Evolutionary conservation across 2,797 vertebrate genomes (phyloP), one percentile per base, ranked within the genome.

Genomic region (Muscicapa comitata): DNA sequence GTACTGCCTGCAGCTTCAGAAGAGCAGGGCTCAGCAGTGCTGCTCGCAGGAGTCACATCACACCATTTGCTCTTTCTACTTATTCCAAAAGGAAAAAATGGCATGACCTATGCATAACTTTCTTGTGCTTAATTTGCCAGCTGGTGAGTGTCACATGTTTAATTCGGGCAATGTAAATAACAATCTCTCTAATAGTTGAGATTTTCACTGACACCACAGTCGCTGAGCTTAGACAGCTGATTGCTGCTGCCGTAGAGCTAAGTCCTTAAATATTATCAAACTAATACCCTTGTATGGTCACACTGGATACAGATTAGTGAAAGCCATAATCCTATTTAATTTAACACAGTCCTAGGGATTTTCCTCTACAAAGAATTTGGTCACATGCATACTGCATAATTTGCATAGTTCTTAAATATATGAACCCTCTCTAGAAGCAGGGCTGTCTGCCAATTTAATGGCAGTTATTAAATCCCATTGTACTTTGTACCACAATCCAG

Each of bases 311-410:
- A 96, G 95, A 96, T 96, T 95, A 96, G 91, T 84, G 87, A 94
- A 94, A 93, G 71, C 78, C 79, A 84, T 96, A 96, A 96, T 97
- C 96, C 95, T 95, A 94, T 96, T 96, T 96, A 96, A 96, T 95
- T 96, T 95, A 96, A 96, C 93, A 94, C 95, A 94, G 95, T 93
- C 89, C 73, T 65, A 50, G 79, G 94, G 96, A 96, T 97, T 96
- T 97, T 95, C 40, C 40, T 78, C 62, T 67, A n/a, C 76, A 93
- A 94, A 90, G 96, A 94, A 95, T 91, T 76, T 90, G 73, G 85
- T 97, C 95, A 94, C 95, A 96, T 94, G 94, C 73, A 54, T 67
- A 11, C 76, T 70, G 66, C 82, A 73, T 94, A 94, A 95, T 94
- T 94, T 94, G 76, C 94, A 86, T 94, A 91, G 93, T 95, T 96